These are phyloP conservation scores for Resseliella maxima DNA, from an alignment of 2,888 invertebrate species.

Conservation along the genomic window DNA sequence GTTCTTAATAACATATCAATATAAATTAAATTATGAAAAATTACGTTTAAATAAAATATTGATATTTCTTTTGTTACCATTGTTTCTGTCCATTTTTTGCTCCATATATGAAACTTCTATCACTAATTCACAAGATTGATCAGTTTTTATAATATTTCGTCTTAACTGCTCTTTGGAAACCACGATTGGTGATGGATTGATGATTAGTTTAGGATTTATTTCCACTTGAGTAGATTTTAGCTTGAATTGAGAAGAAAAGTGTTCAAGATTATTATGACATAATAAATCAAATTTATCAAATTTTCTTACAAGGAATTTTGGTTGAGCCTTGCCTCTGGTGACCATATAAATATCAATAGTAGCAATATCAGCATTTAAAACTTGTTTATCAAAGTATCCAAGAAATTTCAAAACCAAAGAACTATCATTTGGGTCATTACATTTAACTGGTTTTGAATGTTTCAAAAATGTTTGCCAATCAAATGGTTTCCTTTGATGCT, in stretches of 20 bases:
- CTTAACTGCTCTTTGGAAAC: slow-evolving; percentile 4
- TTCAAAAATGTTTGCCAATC: not conserved
- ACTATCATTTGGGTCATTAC: not conserved
- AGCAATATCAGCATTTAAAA: not conserved
- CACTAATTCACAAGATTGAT: not conserved
- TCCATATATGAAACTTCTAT: slow-evolving; percentile 27
- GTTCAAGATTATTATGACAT: too few species aligned
- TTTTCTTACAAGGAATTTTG: not conserved
- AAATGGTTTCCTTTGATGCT: not conserved
- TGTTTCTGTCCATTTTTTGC: not conserved
- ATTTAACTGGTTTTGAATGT: not conserved
- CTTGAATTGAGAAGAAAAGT: not conserved
- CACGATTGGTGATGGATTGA: not conserved
- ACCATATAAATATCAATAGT: not conserved
- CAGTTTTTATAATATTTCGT: not conserved
- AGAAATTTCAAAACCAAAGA: not conserved
- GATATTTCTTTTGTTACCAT: not conserved
- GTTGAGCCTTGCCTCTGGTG: not conserved
- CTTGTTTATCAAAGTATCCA: slow-evolving; percentile 7
- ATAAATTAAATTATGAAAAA: too few species aligned
- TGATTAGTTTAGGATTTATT: not conserved
- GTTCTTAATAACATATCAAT: not conserved
- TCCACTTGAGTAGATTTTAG: slow-evolving; percentile 36
- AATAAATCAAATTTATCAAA: not conserved
- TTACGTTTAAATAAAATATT: too few species aligned